These are phyloP conservation scores for Parasteatoda tepidariorum DNA, from an alignment of 1,140 invertebrate species.

Conservation along the genomic window DNA sequence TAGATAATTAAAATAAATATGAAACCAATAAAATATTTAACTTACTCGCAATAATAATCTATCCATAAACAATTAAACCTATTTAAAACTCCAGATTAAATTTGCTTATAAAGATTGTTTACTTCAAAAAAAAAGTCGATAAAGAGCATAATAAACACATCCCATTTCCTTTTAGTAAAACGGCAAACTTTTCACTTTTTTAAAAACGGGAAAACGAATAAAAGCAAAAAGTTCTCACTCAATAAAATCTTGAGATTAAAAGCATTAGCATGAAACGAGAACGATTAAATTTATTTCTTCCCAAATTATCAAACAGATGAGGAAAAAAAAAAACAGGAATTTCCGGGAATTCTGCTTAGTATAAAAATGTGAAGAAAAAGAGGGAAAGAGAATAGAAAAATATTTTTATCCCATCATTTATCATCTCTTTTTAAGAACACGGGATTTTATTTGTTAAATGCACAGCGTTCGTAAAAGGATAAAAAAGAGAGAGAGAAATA, in stretches of 20 bases:
- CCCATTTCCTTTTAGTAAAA: no score
- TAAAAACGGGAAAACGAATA: no score
- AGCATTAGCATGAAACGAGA: constrained; percentile 7
- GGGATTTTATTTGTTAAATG: background rate
- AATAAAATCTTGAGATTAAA: constrained; percentile 33
- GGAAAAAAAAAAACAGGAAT: background rate
- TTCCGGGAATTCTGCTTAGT: background rate
- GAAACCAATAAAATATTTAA: no score
- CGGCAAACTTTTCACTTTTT: no score
- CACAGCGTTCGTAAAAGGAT: background rate
- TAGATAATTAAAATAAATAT: no score
- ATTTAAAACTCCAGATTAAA: no score
- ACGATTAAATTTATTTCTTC: constrained; percentile 30
- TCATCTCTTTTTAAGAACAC: background rate
- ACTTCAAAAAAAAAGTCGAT: no score
- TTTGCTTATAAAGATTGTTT: no score
- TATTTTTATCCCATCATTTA: constrained; percentile 33
- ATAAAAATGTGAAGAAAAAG: background rate
- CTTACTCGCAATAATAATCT: no score
- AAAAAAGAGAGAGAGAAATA: background rate
- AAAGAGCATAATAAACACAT: no score
- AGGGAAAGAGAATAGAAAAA: background rate
- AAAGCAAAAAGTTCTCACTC: no score
- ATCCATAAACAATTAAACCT: no score
- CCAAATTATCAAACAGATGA: constrained; percentile 12